Evolutionary conservation across 1,140 invertebrate species (phyloP).

Genomic region (Aphis craccivora): DNA sequence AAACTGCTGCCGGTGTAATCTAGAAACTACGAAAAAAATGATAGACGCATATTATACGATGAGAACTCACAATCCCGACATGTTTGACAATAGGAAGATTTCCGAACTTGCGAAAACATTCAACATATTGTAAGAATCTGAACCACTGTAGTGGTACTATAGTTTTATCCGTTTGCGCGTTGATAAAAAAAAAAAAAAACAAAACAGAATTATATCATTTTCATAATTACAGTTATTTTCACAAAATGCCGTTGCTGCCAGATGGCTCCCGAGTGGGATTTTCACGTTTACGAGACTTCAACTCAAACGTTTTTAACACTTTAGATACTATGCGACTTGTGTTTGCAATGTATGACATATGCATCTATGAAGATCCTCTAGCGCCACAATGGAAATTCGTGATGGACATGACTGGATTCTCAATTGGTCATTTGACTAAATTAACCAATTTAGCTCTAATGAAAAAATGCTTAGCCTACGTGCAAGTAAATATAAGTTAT

Average conservation of each 20-base stretch:
- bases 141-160: background rate
- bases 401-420: slow-evolving; percentile 55
- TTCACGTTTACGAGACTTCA: slow-evolving; percentile 35
- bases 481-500: slow-evolving; percentile 53
- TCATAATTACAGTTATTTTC: slow-evolving; percentile 11
- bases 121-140: slow-evolving; percentile 53
- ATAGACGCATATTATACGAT: slow-evolving; percentile 49
- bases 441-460: slow-evolving; percentile 29
- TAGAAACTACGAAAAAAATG: slow-evolving; percentile 56
- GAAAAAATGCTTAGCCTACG: slow-evolving; percentile 55
- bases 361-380: slow-evolving; percentile 35
- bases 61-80: slow-evolving; percentile 53
- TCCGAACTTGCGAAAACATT: slow-evolving; percentile 55
- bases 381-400: slow-evolving; percentile 39
- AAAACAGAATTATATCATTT: background rate
- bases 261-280: slow-evolving; percentile 31
- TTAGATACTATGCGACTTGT: slow-evolving; percentile 28
- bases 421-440: slow-evolving; percentile 48
- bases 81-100: slow-evolving; percentile 45
- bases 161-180: background rate
- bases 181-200: background rate
- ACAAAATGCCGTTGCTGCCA: slow-evolving; percentile 7
- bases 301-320: slow-evolving; percentile 32
- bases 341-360: slow-evolving; percentile 53
- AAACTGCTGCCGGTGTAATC: slow-evolving; percentile 48